Percentiles rank a stretch among this genome's conserved stretches.
phyloP scores from a whole-genome alignment of 2,888 invertebrate species.

The Amphimallon solstitiale region DNA sequence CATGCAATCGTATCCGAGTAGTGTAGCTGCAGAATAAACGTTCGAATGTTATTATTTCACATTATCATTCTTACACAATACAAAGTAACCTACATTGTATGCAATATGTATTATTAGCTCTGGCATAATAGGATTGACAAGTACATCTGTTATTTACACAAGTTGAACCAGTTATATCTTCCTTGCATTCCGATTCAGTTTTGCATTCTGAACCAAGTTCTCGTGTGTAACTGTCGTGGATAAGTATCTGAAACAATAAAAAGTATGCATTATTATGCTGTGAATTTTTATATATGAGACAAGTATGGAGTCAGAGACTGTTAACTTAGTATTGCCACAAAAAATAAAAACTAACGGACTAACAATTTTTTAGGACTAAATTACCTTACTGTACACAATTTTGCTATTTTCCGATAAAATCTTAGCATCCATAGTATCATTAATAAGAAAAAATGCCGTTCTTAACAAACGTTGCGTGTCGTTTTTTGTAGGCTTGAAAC shows the following conservation, averaged over 20 bases:
- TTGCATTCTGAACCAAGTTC: conserved; percentile 73
- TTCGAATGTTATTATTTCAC: background rate
- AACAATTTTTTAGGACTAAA: too few species aligned
- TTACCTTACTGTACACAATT: too few species aligned
- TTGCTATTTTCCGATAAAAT: too few species aligned
- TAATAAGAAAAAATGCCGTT: too few species aligned
- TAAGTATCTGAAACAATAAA: conserved; percentile 17
- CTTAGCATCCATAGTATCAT: too few species aligned
- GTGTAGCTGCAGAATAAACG: conserved; percentile 73
- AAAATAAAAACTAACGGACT: too few species aligned
- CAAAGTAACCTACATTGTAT: conserved; percentile 78
- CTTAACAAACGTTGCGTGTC: too few species aligned
- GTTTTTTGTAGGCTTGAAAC: too few species aligned
- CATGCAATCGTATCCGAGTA: conserved; percentile 84
- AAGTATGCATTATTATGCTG: too few species aligned
- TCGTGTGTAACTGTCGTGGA: conserved; percentile 61
- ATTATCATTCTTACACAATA: background rate
- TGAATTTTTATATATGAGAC: too few species aligned
- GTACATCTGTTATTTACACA: conserved; percentile 79
- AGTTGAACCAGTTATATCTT: conserved; percentile 69
- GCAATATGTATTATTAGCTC: conserved; percentile 80
- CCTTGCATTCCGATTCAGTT: conserved; percentile 72
- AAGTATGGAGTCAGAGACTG: too few species aligned
- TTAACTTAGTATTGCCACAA: too few species aligned
- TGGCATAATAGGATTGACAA: conserved; percentile 85